These are phyloP conservation scores for Acronicta psi DNA, from an alignment of 2,888 invertebrate genomes.

Conservation along the genomic window DNA sequence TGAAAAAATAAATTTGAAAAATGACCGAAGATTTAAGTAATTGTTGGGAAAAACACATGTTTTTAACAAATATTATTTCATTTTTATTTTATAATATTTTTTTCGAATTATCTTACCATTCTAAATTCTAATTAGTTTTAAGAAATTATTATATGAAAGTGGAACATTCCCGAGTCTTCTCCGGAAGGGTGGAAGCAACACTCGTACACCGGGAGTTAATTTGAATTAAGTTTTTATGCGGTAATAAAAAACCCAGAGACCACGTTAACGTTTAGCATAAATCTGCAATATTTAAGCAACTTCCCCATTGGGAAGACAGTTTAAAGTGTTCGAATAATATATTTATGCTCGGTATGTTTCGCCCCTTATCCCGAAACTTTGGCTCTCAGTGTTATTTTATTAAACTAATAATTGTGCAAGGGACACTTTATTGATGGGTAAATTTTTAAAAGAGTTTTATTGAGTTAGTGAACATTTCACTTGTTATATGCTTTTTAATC, in stretches of 20 bases:
- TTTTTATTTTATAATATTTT: too few relatives aligned
- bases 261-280: constrained; percentile 78
- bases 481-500: too few relatives aligned
- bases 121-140: constrained; percentile 41
- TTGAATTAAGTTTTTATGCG: constrained; percentile 78
- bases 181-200: constrained; percentile 50
- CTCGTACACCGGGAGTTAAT: constrained; percentile 69
- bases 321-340: constrained; percentile 70
- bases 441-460: constrained; percentile 41
- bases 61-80: too few relatives aligned
- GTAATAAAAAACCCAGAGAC: constrained; percentile 70
- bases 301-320: constrained; percentile 69
- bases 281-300: constrained; percentile 81
- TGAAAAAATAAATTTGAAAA: constrained; percentile 24
- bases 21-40: constrained; percentile 19
- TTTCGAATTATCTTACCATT: constrained; percentile 25
- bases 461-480: constrained; percentile 24
- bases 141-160: constrained; percentile 39
- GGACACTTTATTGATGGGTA: constrained; percentile 30
- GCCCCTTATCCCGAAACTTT: constrained; percentile 56
- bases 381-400: constrained; percentile 51
- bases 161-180: constrained; percentile 33
- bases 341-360: constrained; percentile 64
- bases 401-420: constrained; percentile 49
- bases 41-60: not conserved